These are phyloP conservation scores for Drosophila saltans DNA, from an alignment of 1,140 invertebrate species.

Conservation along the genomic window DNA sequence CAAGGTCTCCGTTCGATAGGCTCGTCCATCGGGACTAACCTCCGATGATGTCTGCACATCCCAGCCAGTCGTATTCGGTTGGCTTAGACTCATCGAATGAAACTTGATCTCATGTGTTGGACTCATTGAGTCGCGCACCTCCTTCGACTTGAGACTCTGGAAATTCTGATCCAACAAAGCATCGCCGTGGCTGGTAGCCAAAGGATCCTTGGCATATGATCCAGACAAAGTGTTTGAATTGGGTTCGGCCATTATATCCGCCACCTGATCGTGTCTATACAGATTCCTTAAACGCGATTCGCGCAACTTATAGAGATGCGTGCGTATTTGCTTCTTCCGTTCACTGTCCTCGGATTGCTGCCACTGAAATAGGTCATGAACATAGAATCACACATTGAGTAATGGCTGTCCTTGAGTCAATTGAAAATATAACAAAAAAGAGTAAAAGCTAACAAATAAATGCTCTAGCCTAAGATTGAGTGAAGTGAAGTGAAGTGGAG, in stretches of 20 bases:
- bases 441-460: no score
- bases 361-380: slow-evolving; percentile 86
- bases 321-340: slow-evolving; percentile 92
- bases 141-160: slow-evolving; percentile 89
- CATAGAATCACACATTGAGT: background rate
- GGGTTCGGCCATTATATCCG: slow-evolving; percentile 70
- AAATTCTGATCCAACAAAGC: slow-evolving; percentile 89
- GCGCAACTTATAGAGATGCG: slow-evolving; percentile 91
- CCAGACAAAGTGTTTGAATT: slow-evolving; percentile 74
- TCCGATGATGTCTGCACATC: slow-evolving; percentile 83
- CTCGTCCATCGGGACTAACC: slow-evolving; percentile 83
- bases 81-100: slow-evolving; percentile 69
- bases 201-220: slow-evolving; percentile 69
- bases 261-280: slow-evolving; percentile 84
- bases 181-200: slow-evolving; percentile 86
- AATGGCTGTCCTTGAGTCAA: slow-evolving; percentile 66
- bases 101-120: slow-evolving; percentile 85
- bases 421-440: slow-evolving; percentile 40
- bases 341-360: slow-evolving; percentile 93
- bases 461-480: background rate
- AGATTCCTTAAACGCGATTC: slow-evolving; percentile 90
- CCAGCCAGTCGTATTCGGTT: slow-evolving; percentile 83
- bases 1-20: slow-evolving; percentile 70
- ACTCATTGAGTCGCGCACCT: slow-evolving; percentile 89
- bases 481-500: slow-evolving; percentile 6